A percentile compares a stretch with the other conserved stretches of the same genome.
These are phyloP conservation scores for Hesperia comma DNA, from an alignment of 2,888 invertebrate genomes.

Conservation along the genomic window DNA sequence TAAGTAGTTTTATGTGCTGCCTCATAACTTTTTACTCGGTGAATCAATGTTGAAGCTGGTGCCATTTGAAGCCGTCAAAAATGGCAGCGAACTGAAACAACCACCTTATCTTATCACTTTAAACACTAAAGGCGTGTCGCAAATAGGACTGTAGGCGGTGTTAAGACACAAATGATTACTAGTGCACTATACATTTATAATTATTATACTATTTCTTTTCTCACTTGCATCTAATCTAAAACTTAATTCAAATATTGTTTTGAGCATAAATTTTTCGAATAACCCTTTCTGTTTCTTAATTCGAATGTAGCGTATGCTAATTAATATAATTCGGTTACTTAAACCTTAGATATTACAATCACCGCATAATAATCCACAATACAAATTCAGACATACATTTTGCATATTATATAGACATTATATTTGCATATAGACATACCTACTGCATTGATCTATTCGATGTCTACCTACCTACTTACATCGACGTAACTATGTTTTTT, in stretches of 20 bases:
- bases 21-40: too few relatives aligned
- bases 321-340: constrained; percentile 11
- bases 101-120: constrained; percentile 1
- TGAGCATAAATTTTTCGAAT: background rate
- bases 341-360: constrained; percentile 5
- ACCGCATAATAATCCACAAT: constrained; percentile 9
- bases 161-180: too few relatives aligned
- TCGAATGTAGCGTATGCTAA: constrained; percentile 10
- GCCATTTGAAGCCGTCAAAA: too few relatives aligned
- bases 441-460: constrained; percentile 38
- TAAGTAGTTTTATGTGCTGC: too few relatives aligned
- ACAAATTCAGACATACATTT: constrained; percentile 17
- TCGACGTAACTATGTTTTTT: constrained; percentile 39
- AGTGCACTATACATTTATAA: too few relatives aligned
- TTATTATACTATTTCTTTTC: too few relatives aligned
- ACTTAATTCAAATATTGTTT: background rate
- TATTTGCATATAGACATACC: constrained; percentile 14
- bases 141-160: background rate
- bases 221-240: background rate
- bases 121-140: background rate
- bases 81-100: too few relatives aligned
- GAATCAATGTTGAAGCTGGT: too few relatives aligned
- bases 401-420: constrained; percentile 4
- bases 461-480: constrained; percentile 38
- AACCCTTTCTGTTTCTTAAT: constrained; percentile 7